A percentile compares a stretch with the other conserved stretches of the same genome.
Conservation (phyloP, 92 coral and sea anemone species). For the Zoanthus sociatus region DNA sequence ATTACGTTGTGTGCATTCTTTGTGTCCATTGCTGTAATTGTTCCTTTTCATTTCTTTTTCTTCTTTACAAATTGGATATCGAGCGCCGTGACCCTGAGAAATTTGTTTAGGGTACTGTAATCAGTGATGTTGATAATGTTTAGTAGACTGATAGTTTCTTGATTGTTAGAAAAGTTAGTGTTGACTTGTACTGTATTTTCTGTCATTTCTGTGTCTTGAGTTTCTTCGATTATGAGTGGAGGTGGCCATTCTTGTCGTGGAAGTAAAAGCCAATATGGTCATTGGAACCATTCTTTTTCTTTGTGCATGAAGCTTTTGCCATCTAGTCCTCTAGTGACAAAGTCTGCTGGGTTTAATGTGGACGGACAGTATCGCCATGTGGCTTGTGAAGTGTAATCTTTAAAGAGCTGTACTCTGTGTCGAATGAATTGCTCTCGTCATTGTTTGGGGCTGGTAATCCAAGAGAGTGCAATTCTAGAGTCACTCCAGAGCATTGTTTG, state of each 20-base stretch:
- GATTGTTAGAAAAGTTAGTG: not conserved
- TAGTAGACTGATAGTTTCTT: slow-evolving; percentile 10
- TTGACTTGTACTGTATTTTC: slow-evolving; percentile 28
- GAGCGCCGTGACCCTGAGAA: slow-evolving; percentile 39
- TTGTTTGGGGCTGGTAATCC: slow-evolving; percentile 29
- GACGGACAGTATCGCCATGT: slow-evolving; percentile 54
- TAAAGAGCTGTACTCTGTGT: slow-evolving; percentile 46
- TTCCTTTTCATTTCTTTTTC: slow-evolving; percentile 2
- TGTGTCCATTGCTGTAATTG: not conserved
- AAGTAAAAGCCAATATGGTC: slow-evolving; percentile 48
- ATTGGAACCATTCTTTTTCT: slow-evolving; percentile 47
- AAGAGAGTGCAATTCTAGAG: slow-evolving; percentile 42
- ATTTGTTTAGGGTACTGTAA: slow-evolving; percentile 58
- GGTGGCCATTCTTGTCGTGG: slow-evolving; percentile 30
- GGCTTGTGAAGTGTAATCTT: slow-evolving; percentile 26
- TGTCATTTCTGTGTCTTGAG: slow-evolving; percentile 25
- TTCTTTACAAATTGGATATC: slow-evolving; percentile 28
- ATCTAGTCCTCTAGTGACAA: slow-evolving; percentile 53
- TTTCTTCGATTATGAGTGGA: slow-evolving; percentile 15
- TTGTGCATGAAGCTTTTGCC: slow-evolving; percentile 45
- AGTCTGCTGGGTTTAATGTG: slow-evolving; percentile 67
- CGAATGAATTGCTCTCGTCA: slow-evolving; percentile 32
- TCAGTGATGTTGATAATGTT: slow-evolving; percentile 46
- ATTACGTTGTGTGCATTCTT: too few relatives aligned
- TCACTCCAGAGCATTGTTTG: slow-evolving; percentile 48